Conservation (phyloP, 2,797 vertebrate genomes). For the Muscicapa striata region DNA sequence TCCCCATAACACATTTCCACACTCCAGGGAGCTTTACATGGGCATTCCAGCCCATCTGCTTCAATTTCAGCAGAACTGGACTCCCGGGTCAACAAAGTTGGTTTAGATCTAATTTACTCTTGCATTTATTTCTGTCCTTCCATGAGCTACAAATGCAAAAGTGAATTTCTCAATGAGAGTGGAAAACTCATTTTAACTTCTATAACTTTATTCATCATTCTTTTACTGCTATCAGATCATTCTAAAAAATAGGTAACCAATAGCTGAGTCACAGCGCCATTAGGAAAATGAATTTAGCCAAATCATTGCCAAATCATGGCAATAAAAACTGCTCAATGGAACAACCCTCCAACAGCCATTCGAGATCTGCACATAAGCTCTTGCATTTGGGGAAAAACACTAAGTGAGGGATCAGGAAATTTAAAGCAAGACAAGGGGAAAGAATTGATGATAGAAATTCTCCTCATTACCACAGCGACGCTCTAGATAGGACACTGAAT, state of each 20-base stretch:
- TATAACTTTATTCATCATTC: background rate
- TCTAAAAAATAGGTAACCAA: background rate
- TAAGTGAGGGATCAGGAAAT: conserved; percentile 9
- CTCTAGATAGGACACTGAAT: conserved; percentile 52
- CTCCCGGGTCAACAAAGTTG: background rate
- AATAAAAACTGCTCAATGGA: background rate
- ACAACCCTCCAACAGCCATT: conserved; percentile 27
- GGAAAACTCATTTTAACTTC: background rate
- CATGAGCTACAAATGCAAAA: background rate
- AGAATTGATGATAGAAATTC: conserved; percentile 21
- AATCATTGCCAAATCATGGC: background rate
- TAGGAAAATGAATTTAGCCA: background rate
- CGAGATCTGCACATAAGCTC: background rate
- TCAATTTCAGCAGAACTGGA: background rate
- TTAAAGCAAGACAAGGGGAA: conserved; percentile 45
- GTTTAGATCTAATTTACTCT: background rate
- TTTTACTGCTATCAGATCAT: background rate
- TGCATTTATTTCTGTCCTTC: background rate
- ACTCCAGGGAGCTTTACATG: background rate
- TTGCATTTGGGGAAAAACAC: background rate
- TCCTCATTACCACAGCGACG: conserved; percentile 51
- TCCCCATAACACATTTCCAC: accelerated
- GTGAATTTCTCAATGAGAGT: background rate
- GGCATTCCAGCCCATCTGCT: background rate
- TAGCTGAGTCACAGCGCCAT: background rate